Conservation (phyloP, 2,888 invertebrate species). For the Pristionchus mayeri region DNA sequence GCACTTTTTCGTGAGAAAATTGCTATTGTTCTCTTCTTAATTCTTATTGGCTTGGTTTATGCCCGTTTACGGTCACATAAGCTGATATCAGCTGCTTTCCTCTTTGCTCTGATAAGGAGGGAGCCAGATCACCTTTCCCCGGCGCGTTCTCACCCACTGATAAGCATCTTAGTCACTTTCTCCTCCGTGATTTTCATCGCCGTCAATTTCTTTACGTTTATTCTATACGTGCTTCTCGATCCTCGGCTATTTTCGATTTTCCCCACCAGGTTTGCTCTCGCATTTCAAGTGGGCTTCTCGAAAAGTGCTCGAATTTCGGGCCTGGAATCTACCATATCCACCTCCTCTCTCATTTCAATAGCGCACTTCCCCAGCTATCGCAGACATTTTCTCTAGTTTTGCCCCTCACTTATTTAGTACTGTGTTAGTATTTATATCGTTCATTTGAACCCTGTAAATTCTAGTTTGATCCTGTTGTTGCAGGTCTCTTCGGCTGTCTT, state of each 20-base stretch:
- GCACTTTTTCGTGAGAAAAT: background rate
- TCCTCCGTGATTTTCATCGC: background rate
- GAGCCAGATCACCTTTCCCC: background rate
- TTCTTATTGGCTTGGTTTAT: background rate
- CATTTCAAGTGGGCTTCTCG: constrained; percentile 26
- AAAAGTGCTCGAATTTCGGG: constrained; percentile 39
- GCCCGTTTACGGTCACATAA: background rate
- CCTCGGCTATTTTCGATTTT: background rate
- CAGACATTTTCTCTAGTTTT: background rate
- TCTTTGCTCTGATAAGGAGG: background rate
- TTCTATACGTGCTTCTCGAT: background rate
- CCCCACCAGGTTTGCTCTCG: background rate
- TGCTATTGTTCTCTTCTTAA: background rate
- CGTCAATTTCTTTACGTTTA: background rate
- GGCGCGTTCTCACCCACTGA: background rate
- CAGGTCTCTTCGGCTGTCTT: constrained; percentile 6
- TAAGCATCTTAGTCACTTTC: constrained; percentile 22
- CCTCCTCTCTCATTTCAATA: background rate
- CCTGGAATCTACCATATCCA: background rate
- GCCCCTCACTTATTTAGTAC: background rate
- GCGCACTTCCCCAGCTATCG: background rate
- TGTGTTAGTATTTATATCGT: background rate
- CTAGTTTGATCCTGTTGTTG: background rate
- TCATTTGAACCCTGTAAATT: background rate
- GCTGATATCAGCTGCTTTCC: background rate